phyloP scores from a whole-genome alignment of 2,113 vertebrate genomes.

The Vidua macroura region DNA sequence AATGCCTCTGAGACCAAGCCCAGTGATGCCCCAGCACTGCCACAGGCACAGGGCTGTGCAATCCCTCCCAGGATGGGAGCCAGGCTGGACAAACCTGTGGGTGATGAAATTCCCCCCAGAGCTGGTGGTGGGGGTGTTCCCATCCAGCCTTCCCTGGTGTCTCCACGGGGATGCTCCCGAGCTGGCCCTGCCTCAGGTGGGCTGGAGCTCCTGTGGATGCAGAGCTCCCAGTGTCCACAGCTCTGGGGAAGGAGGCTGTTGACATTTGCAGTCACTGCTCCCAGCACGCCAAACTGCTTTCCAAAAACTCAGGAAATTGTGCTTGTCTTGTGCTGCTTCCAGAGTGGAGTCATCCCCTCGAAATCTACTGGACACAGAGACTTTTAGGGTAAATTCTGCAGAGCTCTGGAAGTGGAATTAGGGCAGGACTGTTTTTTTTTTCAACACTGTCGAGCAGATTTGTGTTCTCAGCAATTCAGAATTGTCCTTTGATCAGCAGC shows the following conservation, averaged over 20 bases:
- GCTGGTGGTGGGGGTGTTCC: fast-evolving
- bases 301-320: not conserved
- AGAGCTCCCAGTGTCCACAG: not conserved
- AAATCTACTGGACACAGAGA: not conserved
- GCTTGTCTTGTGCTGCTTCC: not conserved
- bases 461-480: not conserved
- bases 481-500: not conserved
- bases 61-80: not conserved
- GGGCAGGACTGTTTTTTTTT: not conserved
- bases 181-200: not conserved
- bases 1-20: not conserved
- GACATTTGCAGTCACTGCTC: not conserved
- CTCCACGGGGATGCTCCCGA: fast-evolving
- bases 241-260: not conserved
- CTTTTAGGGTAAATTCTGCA: not conserved
- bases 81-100: not conserved
- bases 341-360: not conserved
- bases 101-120: not conserved
- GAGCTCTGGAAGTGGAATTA: not conserved
- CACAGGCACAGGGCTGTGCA: not conserved
- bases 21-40: not conserved
- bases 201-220: not conserved
- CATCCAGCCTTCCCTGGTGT: not conserved
- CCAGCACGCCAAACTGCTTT: not conserved
- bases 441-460: not conserved